A percentile compares a stretch with the other conserved stretches of the same genome.
Conservation (phyloP, 1,140 invertebrate species). For the Penaeus indicus region DNA sequence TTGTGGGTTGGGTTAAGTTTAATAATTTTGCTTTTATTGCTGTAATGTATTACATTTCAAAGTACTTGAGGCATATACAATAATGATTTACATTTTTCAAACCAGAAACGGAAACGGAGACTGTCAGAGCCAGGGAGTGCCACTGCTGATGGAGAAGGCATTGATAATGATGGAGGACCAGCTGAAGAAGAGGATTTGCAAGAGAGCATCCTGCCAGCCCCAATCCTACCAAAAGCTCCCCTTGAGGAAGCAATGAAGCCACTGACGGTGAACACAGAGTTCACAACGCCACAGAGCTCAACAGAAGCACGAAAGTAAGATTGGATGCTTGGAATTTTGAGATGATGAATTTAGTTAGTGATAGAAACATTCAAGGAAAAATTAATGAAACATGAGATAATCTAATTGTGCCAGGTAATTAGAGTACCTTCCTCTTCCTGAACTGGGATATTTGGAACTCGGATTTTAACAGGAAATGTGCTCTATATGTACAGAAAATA, state of each 20-base stretch:
- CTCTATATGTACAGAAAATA: too few species aligned
- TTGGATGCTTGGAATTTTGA: not conserved
- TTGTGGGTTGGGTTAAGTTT: not conserved
- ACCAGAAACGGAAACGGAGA: conserved; percentile 49
- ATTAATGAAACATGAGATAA: too few species aligned
- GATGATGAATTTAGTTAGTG: not conserved
- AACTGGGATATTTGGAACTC: too few species aligned
- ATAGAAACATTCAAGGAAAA: too few species aligned
- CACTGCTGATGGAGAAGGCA: not conserved
- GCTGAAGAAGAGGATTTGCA: too few species aligned
- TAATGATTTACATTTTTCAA: not conserved
- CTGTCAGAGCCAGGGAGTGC: conserved; percentile 41
- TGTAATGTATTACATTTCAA: not conserved
- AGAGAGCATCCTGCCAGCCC: too few species aligned
- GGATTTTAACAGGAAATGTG: too few species aligned
- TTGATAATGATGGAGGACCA: not conserved
- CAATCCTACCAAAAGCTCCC: not conserved
- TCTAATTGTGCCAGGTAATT: too few species aligned
- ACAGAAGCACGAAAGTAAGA: conserved; percentile 22
- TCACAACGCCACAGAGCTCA: not conserved
- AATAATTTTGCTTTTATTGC: not conserved
- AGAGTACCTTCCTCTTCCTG: too few species aligned
- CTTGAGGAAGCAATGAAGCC: conserved; percentile 26
- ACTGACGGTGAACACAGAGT: conserved; percentile 33
- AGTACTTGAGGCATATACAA: too few species aligned